Evolutionary conservation across 2,888 invertebrate genomes (phyloP), one percentile per base, ranked within the genome.

Genomic region (Matsumyia berberina): DNA sequence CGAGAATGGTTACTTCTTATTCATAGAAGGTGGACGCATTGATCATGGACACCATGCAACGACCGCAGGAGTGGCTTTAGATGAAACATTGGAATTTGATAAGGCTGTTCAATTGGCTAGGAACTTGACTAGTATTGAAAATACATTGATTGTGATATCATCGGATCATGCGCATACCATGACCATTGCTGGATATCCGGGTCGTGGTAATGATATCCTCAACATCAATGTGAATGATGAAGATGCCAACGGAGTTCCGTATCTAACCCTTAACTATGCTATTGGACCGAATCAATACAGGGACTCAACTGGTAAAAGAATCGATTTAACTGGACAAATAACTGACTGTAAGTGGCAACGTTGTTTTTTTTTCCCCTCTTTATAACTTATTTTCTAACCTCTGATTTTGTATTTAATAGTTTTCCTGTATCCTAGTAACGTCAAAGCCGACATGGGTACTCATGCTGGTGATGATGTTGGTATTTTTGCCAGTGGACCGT

Each of bases 381-480:
- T 7, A 31, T 44, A 35, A n/a, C 7, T 12, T 39, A 31, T 31
- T 6, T 12, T 8, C 4, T 11, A 19, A 19, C 0, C 3, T 4
- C 7, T 60, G 57, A 15, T 78, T 72, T 67, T 33, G 0, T 44
- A 12, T 46, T 46, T 35, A 19, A 19, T 58, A 90, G 90, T 86
- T 19, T 88, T 87, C 19, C 73, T 86, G 7, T 88, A 88, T 11
- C 90, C 90, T 6, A 87, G 89, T 57, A 89, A 90, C 9, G 87
- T 90, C 3, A 42, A 78, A 15, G 87, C 87, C 55, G 46, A 88
- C 0, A 90, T 93, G 12, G 96, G 95, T 88, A 95, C 95, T 0
- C 96, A 96, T 87, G 95, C 95, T 0, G 95, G 95, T 0, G 96
- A 96, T 85, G 96, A 97, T 89, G 96, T 97, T 0, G 94, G 94